phyloP scores from a whole-genome alignment of 2,113 vertebrate species.

The Platanista minor region DNA sequence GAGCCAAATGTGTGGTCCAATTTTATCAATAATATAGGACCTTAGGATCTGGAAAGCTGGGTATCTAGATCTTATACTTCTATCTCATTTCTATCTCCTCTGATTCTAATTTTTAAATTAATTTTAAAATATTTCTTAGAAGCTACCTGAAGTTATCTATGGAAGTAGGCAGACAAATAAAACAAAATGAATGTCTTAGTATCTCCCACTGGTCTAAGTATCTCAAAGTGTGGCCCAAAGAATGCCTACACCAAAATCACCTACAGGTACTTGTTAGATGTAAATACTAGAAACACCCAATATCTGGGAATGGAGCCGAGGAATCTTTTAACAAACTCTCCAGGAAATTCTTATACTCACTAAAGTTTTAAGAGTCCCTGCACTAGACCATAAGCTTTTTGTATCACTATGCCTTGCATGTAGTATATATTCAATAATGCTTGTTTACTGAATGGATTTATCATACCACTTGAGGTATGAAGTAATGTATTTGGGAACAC shows the following conservation, averaged over 20 bases:
- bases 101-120: slow-evolving; percentile 7
- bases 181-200: background rate
- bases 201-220: background rate
- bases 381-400: background rate
- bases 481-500: background rate
- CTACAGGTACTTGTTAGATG: background rate
- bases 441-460: background rate
- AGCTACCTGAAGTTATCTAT: background rate
- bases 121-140: slow-evolving; percentile 31
- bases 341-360: background rate
- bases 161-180: slow-evolving; percentile 7
- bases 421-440: background rate
- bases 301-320: background rate
- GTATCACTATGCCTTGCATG: background rate
- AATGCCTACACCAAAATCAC: background rate
- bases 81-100: background rate
- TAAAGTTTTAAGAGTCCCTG: background rate
- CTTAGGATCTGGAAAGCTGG: background rate
- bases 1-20: background rate
- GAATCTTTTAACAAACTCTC: background rate
- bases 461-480: background rate
- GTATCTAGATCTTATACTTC: background rate
- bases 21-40: background rate
- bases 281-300: background rate
- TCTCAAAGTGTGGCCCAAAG: slow-evolving; percentile 1